These are phyloP conservation scores for Phyllostomus hastatus DNA, from an alignment of 2,113 vertebrate genomes.

Conservation along the genomic window DNA sequence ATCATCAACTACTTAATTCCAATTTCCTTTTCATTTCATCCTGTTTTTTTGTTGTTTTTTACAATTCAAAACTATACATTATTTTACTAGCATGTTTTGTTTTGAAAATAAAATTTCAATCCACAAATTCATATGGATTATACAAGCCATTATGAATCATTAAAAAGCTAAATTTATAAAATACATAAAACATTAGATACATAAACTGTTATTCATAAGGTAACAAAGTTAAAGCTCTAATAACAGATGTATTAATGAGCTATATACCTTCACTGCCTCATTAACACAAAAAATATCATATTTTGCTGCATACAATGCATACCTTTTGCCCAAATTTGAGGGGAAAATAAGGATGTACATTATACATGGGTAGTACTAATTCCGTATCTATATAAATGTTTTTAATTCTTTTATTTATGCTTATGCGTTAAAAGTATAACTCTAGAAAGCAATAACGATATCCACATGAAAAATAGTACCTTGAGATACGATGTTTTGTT, in stretches of 20 bases:
- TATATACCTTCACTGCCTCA: neutral
- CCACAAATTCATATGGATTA: neutral
- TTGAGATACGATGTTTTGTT: too few species aligned
- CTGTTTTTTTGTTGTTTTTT: neutral
- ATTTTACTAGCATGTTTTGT: slow-evolving; percentile 1
- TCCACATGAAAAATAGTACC: too few species aligned
- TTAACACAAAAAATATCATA: neutral
- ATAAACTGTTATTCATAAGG: neutral
- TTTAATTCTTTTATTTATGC: too few species aligned
- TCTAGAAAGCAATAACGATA: too few species aligned
- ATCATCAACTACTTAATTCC: neutral
- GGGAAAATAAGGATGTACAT: too few species aligned
- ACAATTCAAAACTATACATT: neutral
- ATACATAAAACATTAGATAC: neutral
- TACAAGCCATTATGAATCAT: neutral
- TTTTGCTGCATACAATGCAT: too few species aligned
- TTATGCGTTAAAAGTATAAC: too few species aligned
- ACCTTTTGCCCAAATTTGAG: too few species aligned
- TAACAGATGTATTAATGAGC: neutral
- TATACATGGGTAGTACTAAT: too few species aligned
- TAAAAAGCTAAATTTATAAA: neutral
- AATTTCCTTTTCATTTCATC: slow-evolving; percentile 12
- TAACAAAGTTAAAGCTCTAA: neutral
- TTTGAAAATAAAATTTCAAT: slow-evolving; percentile 23
- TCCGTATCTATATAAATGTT: too few species aligned